Percentiles rank a stretch among this genome's conserved stretches.
phyloP scores from a whole-genome alignment of 1,140 invertebrate species.

The Vanessa tameamea region DNA sequence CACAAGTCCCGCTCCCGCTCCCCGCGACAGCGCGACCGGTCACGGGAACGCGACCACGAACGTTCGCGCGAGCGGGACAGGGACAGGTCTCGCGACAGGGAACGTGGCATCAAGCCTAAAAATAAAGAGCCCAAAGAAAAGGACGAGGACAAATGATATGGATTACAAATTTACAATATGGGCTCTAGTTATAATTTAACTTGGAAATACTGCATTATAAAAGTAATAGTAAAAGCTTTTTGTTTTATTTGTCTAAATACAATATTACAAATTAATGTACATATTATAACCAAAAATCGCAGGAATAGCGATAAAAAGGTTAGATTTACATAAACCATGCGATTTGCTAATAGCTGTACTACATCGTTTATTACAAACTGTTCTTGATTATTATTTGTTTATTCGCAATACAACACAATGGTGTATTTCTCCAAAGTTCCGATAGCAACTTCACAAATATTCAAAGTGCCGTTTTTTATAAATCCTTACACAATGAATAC shows the following conservation, averaged over 20 bases:
- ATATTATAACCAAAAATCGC: too few relatives aligned
- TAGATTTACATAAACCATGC: too few relatives aligned
- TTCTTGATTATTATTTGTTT: too few relatives aligned
- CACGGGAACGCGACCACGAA: constrained; percentile 51
- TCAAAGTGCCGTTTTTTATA: too few relatives aligned
- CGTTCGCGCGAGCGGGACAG: constrained; percentile 49
- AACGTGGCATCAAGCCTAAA: constrained; percentile 65
- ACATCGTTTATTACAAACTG: too few relatives aligned
- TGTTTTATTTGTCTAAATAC: constrained; percentile 4
- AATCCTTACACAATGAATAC: too few relatives aligned
- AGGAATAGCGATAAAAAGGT: too few relatives aligned
- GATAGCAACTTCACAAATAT: too few relatives aligned
- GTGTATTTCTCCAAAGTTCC: too few relatives aligned
- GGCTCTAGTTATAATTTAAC: constrained; percentile 16
- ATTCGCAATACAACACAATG: too few relatives aligned
- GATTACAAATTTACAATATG: background rate
- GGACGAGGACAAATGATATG: constrained; percentile 65
- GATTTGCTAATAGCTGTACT: too few relatives aligned
- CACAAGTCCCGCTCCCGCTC: constrained; percentile 77
- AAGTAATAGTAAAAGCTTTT: background rate
- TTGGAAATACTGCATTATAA: constrained; percentile 6
- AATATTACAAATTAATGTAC: background rate
- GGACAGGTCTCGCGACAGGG: constrained; percentile 46
- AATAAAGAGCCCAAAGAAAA: constrained; percentile 70
- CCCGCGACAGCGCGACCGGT: constrained; percentile 56